Base-by-base conservation (phyloP, 2,888 invertebrate genomes). In the Petrolisthes manimaculis region DNA sequence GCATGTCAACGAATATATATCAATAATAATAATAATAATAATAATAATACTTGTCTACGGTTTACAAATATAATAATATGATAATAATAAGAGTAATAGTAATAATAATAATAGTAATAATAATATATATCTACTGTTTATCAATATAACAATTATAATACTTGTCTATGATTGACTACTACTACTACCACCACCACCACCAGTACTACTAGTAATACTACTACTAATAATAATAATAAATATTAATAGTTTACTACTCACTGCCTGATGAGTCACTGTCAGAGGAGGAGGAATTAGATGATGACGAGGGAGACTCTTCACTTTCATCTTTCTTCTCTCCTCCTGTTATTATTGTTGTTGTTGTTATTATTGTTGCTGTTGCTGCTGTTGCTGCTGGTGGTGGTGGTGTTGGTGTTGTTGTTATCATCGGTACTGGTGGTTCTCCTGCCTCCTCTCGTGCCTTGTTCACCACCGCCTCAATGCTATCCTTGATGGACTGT, bases 401-500 rank as follows among this genome's bases (percentile, higher is more conserved):
- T 37, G 37, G 0, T 37, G 37, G 0, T 37, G 37, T 37, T 37
- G 37, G 0, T 37, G 37, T 37, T 37, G 37, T 37, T 37, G 37
- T 37, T 37, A 2, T 8, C 24, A 67, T 14, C 53, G 51, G n/a
- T 53, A 51, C 75, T 74, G 84, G 74, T 74, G 56, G 3, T 37
- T 18, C 18, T 18, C 54, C 80, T 24, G 85, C 85, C 61, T 87
- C 89, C 84, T 91, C 83, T 54, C 90, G 69, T 9, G 90, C 90
- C 81, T 89, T 89, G 81, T 37, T 86, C 12, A 90, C 89, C 83
- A 90, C 90, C 53, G 90, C 85, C 82, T 91, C 91, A 54, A 90
- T 90, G 74, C 89, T 88, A 24, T 89, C 89, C 53, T 89, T 88
- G 55, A 90, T 86, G 78, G 83, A 80, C 61, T 83, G 83, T 14